Evolutionary conservation across 35 echinoderm and acorn worm genomes (phyloP).

Genomic region (Chiridota heheva): DNA sequence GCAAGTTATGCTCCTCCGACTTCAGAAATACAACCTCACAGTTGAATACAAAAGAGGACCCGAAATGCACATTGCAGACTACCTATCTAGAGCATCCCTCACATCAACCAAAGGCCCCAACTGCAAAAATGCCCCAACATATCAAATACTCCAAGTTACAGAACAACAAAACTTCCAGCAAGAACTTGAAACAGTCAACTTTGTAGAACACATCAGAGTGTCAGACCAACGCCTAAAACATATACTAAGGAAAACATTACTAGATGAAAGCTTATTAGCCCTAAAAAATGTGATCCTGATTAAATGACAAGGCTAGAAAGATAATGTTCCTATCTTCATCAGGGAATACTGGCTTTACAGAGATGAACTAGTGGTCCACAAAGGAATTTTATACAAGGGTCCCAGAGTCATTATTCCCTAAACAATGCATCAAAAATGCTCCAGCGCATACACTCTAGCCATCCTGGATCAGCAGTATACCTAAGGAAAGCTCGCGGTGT

Average conservation of each 20-base stretch:
- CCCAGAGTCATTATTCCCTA: slow-evolving; percentile 41
- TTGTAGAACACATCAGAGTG: neutral
- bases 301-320: slow-evolving; percentile 50
- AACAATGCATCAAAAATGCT: slow-evolving; percentile 27
- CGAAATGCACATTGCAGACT: slow-evolving; percentile 45
- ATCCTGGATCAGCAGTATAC: slow-evolving; percentile 59
- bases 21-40: slow-evolving; percentile 43
- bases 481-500: slow-evolving; percentile 58
- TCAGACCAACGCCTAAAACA: slow-evolving; percentile 1
- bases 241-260: neutral
- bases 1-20: slow-evolving; percentile 61
- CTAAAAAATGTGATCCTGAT: too few species aligned
- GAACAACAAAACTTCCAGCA: slow-evolving; percentile 24
- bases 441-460: slow-evolving; percentile 45
- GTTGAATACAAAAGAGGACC: neutral
- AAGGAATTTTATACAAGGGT: slow-evolving; percentile 69
- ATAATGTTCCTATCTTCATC: slow-evolving; percentile 26
- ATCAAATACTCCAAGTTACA: slow-evolving; percentile 13
- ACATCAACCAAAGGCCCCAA: neutral
- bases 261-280: too few species aligned
- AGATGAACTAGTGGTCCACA: slow-evolving; percentile 68
- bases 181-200: neutral
- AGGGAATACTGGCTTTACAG: slow-evolving; percentile 44
- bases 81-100: slow-evolving; percentile 21
- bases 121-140: slow-evolving; percentile 1